Conservation (phyloP, 2,797 vertebrate genomes). For the Numenius phaeopus region DNA sequence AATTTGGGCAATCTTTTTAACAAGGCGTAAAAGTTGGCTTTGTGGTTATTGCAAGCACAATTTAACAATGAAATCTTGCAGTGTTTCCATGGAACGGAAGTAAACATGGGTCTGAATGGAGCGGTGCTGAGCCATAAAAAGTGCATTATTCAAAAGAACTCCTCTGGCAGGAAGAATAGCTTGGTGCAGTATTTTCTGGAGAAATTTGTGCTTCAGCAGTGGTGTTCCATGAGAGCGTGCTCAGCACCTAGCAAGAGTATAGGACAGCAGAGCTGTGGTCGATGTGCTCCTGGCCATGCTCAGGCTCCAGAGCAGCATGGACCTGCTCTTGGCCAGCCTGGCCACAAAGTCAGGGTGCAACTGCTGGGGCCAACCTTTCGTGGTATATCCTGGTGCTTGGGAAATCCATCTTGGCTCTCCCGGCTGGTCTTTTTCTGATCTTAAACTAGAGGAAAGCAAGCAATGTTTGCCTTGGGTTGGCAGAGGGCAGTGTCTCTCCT, state of each 20-base stretch:
- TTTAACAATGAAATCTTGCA: not conserved
- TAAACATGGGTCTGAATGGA: not conserved
- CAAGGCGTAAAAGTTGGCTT: not conserved
- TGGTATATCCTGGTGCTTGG: rapidly evolving
- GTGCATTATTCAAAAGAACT: not conserved
- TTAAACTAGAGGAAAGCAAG: not conserved
- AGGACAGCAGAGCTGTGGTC: rapidly evolving
- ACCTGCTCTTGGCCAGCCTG: not conserved
- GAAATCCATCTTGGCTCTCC: not conserved
- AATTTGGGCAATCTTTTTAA: not conserved
- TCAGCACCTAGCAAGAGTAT: rapidly evolving
- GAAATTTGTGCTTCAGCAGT: rapidly evolving
- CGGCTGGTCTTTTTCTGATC: not conserved
- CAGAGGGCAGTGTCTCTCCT: constrained; percentile 9
- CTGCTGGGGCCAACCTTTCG: rapidly evolving
- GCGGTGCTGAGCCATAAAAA: rapidly evolving
- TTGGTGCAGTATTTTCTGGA: not conserved
- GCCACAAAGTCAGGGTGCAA: rapidly evolving
- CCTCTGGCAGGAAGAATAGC: not conserved
- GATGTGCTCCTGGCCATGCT: not conserved
- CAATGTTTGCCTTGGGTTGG: not conserved
- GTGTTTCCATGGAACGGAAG: not conserved
- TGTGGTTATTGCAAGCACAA: not conserved
- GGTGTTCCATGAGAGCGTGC: rapidly evolving
- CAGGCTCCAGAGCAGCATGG: not conserved